phyloP scores from a whole-genome alignment of 2,113 vertebrate species.

The Nyctibius bracteatus region DNA sequence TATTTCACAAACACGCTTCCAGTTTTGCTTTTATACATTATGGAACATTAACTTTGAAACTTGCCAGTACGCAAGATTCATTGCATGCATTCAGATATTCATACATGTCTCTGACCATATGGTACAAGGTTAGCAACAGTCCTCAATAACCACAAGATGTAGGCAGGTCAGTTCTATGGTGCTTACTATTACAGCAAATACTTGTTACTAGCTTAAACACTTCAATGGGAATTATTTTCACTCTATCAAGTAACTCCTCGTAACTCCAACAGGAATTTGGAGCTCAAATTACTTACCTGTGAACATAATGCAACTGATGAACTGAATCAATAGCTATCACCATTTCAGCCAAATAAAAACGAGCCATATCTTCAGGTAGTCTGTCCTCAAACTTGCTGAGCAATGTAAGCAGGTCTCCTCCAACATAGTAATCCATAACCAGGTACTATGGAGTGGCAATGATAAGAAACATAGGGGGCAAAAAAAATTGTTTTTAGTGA shows the following conservation, averaged over 20 bases:
- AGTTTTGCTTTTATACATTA: background rate
- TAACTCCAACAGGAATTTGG: background rate
- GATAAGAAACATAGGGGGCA: background rate
- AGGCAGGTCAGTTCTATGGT: rapidly evolving
- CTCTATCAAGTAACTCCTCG: background rate
- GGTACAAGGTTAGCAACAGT: background rate
- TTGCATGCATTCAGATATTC: background rate
- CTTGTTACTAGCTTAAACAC: background rate
- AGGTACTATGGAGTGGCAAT: conserved; percentile 79
- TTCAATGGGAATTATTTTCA: background rate
- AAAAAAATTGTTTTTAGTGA: background rate
- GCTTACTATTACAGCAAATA: background rate
- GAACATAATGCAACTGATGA: conserved; percentile 96
- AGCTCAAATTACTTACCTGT: conserved; percentile 79
- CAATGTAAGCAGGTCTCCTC: conserved; percentile 94
- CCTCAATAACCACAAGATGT: background rate
- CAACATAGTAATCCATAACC: conserved; percentile 99
- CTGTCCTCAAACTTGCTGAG: conserved; percentile 99
- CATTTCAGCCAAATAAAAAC: conserved; percentile 98
- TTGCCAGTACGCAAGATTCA: background rate
- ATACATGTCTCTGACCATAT: background rate
- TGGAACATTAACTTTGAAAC: background rate
- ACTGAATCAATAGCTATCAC: conserved; percentile 97
- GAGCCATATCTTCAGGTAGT: conserved; percentile 97
- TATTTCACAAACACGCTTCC: background rate